phyloP scores from a whole-genome alignment of 2,888 invertebrate genomes.

The Tenodera sinensis region DNA sequence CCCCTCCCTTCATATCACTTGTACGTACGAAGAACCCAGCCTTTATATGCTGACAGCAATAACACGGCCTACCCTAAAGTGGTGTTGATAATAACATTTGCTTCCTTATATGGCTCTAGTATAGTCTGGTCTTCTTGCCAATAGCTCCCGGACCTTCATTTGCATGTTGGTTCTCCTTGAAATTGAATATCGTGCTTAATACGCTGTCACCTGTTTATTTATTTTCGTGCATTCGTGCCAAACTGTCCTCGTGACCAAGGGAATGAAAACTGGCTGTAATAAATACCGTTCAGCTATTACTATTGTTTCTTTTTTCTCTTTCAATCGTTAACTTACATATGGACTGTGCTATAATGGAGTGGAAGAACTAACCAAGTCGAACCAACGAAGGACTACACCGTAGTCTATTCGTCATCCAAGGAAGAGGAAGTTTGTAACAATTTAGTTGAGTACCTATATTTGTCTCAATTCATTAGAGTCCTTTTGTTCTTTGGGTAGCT shows the following conservation, averaged over 20 bases:
- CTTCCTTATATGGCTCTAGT: background rate
- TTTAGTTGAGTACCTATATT: too few species aligned
- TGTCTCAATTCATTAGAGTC: too few species aligned
- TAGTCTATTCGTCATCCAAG: too few species aligned
- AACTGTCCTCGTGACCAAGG: background rate
- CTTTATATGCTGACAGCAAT: slow-evolving; percentile 2
- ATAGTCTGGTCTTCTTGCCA: background rate
- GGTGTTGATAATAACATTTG: slow-evolving; percentile 1
- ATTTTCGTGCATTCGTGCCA: background rate
- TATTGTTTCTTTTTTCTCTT: background rate
- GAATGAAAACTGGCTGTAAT: background rate
- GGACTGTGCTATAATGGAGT: too few species aligned
- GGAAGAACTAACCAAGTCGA: background rate
- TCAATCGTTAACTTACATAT: background rate
- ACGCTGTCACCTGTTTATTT: background rate
- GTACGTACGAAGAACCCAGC: background rate
- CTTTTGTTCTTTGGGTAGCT: too few species aligned
- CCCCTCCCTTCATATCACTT: background rate
- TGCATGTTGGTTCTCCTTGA: background rate
- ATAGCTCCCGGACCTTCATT: background rate
- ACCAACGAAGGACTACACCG: too few species aligned
- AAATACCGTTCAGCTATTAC: background rate
- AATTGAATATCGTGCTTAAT: background rate
- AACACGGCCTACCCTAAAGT: slow-evolving; percentile 8
- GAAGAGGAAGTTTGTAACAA: too few species aligned